Evolutionary conservation across 2,113 vertebrate genomes (phyloP).

Genomic region (mouse (Mus musculus)): GRCm39 chr9:44771001-44771500

Average conservation of each 20-base stretch:
- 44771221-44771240: not conserved
- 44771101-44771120: not conserved
- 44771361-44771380: not conserved
- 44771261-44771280: not conserved
- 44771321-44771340: not conserved
- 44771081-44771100: not conserved
- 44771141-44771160: not conserved
- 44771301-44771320: not conserved
- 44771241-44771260: not conserved
- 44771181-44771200: not conserved
- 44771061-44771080: not conserved
- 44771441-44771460: not conserved
- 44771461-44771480: not conserved
- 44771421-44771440: not conserved
- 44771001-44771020: not conserved
- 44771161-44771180: not conserved
- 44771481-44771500: not conserved
- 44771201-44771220: not conserved
- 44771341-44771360: not conserved
- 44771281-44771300: not conserved
- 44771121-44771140: not conserved
- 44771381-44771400: not conserved
- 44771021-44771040: not conserved
- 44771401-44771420: not conserved
- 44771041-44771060: not conserved